Percentiles rank a stretch among this genome's conserved stretches.
Evolutionary conservation across 2,797 vertebrate genomes (phyloP).

Genomic region (Trichosurus vulpecula): DNA sequence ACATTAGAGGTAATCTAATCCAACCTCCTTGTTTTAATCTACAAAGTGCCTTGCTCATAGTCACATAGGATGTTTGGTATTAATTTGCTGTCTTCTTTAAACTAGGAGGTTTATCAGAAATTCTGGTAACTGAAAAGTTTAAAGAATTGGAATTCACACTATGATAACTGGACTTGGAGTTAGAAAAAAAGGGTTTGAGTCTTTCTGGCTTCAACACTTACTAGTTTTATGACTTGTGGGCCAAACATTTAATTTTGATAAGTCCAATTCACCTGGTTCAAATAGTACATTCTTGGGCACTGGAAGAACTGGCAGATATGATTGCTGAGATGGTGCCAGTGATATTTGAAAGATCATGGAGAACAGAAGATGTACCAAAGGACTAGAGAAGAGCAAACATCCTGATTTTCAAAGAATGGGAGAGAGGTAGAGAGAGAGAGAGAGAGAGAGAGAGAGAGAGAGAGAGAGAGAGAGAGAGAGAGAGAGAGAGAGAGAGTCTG

Average conservation of each 20-base stretch:
- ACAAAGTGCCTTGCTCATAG: neutral
- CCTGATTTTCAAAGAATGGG: neutral
- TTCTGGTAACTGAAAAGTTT: constrained; percentile 52
- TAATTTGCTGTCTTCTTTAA: constrained; percentile 79
- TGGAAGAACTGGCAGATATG: neutral
- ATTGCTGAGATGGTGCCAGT: neutral
- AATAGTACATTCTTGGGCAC: neutral
- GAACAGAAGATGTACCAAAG: neutral
- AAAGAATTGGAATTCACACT: constrained; percentile 17
- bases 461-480: neutral
- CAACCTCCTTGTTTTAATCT: neutral
- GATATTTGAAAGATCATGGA: neutral
- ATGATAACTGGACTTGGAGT: neutral
- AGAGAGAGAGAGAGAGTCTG: neutral
- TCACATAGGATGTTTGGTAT: constrained; percentile 65
- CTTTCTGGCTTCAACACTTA: neutral
- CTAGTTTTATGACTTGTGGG: neutral
- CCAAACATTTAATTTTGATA: neutral
- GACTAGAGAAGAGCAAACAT: neutral
- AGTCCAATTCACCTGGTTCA: neutral
- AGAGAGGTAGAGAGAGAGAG: neutral
- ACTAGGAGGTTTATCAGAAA: constrained; percentile 73
- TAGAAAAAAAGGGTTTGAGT: neutral
- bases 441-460: neutral
- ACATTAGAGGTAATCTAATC: neutral